These are phyloP conservation scores for Rhabdophis nuchalis DNA, from an alignment of 2,797 vertebrate genomes.

Conservation along the genomic window DNA sequence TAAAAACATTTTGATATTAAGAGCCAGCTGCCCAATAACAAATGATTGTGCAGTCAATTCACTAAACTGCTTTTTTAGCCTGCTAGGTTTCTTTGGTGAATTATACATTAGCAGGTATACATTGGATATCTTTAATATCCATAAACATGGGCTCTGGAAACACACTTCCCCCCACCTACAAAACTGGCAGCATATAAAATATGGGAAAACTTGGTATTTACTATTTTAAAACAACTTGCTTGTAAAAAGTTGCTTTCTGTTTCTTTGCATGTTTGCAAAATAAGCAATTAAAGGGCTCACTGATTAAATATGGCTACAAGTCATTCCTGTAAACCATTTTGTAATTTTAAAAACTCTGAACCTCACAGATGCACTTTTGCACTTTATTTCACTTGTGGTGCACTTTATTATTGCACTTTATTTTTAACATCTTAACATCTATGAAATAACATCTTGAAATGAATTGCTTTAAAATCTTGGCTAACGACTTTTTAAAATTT, in stretches of 20 bases:
- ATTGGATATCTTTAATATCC: neutral
- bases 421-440: no score
- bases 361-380: no score
- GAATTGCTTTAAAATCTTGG: no score
- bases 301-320: conserved; percentile 64
- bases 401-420: no score
- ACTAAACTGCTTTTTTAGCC: conserved; percentile 17
- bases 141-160: conserved; percentile 2
- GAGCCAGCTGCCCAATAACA: conserved; percentile 4
- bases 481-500: no score
- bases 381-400: no score
- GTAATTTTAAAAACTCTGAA: conserved; percentile 58
- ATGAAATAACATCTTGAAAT: no score
- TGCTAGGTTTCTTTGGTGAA: conserved; percentile 6
- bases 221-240: conserved; percentile 49
- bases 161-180: conserved; percentile 6
- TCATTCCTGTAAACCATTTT: conserved; percentile 51
- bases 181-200: conserved; percentile 42
- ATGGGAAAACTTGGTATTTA: conserved; percentile 38
- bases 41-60: conserved; percentile 2
- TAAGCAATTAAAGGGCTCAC: conserved; percentile 66
- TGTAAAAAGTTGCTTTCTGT: conserved; percentile 39
- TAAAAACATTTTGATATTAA: neutral
- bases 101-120: conserved; percentile 10
- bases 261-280: conserved; percentile 40